Conservation (phyloP, 2,888 invertebrate genomes). For the Bombyx huttoni region DNA sequence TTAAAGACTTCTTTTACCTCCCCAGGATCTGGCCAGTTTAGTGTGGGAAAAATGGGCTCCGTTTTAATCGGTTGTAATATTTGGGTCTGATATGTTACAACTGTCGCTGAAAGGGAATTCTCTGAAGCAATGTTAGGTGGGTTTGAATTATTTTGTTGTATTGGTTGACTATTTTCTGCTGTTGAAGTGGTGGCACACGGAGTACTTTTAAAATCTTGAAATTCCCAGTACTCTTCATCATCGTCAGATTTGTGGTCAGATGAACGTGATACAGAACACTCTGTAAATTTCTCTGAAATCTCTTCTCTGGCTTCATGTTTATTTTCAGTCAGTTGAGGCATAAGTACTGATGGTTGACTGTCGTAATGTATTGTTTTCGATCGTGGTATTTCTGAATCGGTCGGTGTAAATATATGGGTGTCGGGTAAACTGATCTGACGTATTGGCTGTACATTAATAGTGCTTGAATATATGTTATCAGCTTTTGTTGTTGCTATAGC, state of each 20-base stretch:
- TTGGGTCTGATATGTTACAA: slow-evolving; percentile 29
- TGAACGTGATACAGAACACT: slow-evolving; percentile 11
- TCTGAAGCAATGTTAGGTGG: background rate
- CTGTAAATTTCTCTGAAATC: slow-evolving; percentile 10
- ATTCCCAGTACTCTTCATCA: slow-evolving; percentile 54
- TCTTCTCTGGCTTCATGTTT: slow-evolving; percentile 16
- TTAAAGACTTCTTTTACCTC: slow-evolving; percentile 59
- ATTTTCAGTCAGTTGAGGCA: slow-evolving; percentile 27
- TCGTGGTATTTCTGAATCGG: slow-evolving; percentile 63
- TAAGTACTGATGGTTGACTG: slow-evolving; percentile 30
- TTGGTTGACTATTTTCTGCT: background rate
- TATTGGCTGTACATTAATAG: slow-evolving; percentile 51
- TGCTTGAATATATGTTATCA: slow-evolving; percentile 49
- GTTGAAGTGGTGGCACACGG: slow-evolving; percentile 4
- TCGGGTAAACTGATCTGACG: slow-evolving; percentile 63
- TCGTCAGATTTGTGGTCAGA: slow-evolving; percentile 16
- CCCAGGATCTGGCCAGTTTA: slow-evolving; percentile 67
- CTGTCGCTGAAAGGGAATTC: background rate
- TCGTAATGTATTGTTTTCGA: slow-evolving; percentile 67
- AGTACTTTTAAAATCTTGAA: slow-evolving; percentile 51
- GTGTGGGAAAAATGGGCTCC: slow-evolving; percentile 48
- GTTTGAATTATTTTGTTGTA: background rate
- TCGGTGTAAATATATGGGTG: slow-evolving; percentile 67
- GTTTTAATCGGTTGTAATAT: slow-evolving; percentile 58
- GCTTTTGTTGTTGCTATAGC: slow-evolving; percentile 31